phyloP scores from a whole-genome alignment of 2,888 invertebrate genomes.

The Acronicta leporina region DNA sequence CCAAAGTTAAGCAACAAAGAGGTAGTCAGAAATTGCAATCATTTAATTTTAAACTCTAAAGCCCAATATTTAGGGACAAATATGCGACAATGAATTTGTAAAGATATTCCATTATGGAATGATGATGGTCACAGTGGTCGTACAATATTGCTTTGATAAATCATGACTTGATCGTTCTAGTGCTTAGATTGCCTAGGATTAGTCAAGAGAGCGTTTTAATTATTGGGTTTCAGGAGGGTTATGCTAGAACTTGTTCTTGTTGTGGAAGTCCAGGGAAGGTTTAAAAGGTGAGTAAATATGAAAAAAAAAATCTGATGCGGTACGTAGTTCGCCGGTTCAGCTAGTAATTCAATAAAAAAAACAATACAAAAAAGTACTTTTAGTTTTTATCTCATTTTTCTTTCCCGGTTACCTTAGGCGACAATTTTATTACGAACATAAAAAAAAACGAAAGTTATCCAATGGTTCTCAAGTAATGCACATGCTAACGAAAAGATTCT shows the following conservation, averaged over 20 bases:
- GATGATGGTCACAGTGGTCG: background rate
- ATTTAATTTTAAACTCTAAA: conserved; percentile 15
- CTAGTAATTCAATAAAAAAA: too few species aligned
- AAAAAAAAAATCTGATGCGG: too few species aligned
- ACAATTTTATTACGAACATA: too few species aligned
- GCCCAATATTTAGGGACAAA: background rate
- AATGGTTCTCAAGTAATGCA: too few species aligned
- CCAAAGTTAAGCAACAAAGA: conserved; percentile 1
- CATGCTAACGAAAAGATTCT: too few species aligned
- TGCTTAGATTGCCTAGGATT: conserved; percentile 36
- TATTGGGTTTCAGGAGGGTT: conserved; percentile 7
- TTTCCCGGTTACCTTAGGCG: too few species aligned
- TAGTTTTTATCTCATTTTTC: too few species aligned
- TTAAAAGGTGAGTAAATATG: too few species aligned
- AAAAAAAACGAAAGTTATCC: too few species aligned
- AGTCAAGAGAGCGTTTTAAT: conserved; percentile 35
- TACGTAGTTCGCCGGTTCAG: too few species aligned
- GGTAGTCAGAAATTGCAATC: background rate
- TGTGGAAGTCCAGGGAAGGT: too few species aligned
- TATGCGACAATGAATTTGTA: background rate
- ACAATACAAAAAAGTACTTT: too few species aligned
- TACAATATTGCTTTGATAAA: conserved; percentile 53
- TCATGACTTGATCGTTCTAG: conserved; percentile 41
- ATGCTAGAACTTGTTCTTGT: background rate
- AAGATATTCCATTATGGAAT: background rate